A percentile compares a stretch with the other conserved stretches of the same genome.
phyloP scores from a whole-genome alignment of 2,888 invertebrate species.

The Diploptera punctata region DNA sequence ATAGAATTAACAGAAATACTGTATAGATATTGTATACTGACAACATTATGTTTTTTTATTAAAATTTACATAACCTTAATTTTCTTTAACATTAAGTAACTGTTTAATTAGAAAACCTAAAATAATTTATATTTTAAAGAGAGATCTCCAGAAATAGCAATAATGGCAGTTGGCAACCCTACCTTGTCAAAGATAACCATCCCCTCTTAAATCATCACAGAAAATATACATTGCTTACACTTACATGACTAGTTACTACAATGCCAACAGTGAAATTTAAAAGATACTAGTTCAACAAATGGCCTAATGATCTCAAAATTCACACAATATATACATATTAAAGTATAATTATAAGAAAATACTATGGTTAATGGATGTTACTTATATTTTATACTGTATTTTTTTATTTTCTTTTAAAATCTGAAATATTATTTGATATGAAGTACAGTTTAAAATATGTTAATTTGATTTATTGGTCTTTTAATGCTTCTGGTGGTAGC shows the following conservation, averaged over 20 bases:
- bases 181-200: background rate
- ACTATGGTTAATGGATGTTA: background rate
- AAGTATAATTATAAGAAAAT: slow-evolving; percentile 10
- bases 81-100: too few relatives aligned
- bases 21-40: too few relatives aligned
- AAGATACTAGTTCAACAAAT: background rate
- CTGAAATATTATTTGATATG: too few relatives aligned
- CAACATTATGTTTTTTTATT: too few relatives aligned
- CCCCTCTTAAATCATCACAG: slow-evolving; percentile 39
- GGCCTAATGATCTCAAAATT: background rate
- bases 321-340: background rate
- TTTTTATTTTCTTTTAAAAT: too few relatives aligned
- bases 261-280: slow-evolving; percentile 35
- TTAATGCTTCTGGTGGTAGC: background rate
- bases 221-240: slow-evolving; percentile 36
- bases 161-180: too few relatives aligned
- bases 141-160: too few relatives aligned
- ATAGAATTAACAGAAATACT: too few relatives aligned
- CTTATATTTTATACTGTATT: background rate
- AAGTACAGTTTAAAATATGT: background rate
- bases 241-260: slow-evolving; percentile 9
- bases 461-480: background rate
- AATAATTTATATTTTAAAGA: too few relatives aligned
- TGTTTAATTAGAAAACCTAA: too few relatives aligned
- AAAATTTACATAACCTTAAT: too few relatives aligned